Evolutionary conservation across 2,797 vertebrate genomes (phyloP).

Genomic region (Centroberyx gerrardi): DNA sequence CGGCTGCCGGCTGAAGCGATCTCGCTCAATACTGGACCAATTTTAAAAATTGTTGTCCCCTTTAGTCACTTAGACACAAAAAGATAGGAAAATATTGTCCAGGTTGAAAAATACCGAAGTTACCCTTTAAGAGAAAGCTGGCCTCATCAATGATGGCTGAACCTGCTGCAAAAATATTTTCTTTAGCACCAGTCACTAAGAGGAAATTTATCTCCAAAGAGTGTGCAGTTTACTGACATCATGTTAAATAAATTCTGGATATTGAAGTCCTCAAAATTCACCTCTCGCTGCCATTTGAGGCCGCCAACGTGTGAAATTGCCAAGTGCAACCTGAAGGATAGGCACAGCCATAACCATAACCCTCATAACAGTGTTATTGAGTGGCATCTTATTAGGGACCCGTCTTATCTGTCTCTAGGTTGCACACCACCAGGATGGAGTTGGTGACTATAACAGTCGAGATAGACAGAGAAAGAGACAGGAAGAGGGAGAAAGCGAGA

Average conservation of each 20-base stretch:
- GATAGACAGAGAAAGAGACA: not conserved
- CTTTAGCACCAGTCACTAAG: too few relatives aligned
- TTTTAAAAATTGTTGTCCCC: too few relatives aligned
- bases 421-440: constrained; percentile 19
- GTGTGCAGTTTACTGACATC: not conserved
- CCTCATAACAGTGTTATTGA: constrained; percentile 23
- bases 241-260: constrained; percentile 17
- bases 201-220: too few relatives aligned
- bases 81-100: too few relatives aligned
- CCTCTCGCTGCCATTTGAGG: constrained; percentile 40
- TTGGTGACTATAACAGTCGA: constrained; percentile 27
- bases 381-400: constrained; percentile 51
- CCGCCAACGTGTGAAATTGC: constrained; percentile 69
- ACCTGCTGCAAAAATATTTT: too few relatives aligned
- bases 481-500: constrained; percentile 1
- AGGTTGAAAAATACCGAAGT: too few relatives aligned
- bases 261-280: constrained; percentile 33
- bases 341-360: constrained; percentile 1
- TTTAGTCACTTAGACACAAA: too few relatives aligned
- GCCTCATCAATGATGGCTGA: too few relatives aligned
- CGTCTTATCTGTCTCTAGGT: constrained; percentile 35
- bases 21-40: too few relatives aligned
- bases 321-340: constrained; percentile 46
- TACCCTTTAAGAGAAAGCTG: too few relatives aligned
- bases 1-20: too few relatives aligned